A percentile compares a stretch with the other conserved stretches of the same genome.
phyloP scores from a whole-genome alignment of 2,113 vertebrate species.

The Numida meleagris region DNA sequence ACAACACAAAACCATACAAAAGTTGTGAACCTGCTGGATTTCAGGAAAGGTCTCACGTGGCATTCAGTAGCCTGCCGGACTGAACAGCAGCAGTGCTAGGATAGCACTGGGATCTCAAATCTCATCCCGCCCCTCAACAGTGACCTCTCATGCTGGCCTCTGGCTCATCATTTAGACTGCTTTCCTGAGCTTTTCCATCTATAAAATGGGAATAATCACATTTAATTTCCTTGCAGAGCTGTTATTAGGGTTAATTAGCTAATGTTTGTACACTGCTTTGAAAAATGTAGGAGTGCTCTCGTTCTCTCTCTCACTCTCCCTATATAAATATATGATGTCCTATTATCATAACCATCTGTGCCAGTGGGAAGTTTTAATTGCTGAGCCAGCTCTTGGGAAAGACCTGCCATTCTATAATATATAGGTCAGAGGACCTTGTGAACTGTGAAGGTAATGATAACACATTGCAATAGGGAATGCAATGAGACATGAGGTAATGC shows the following conservation, averaged over 20 bases:
- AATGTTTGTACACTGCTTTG: constrained; percentile 45
- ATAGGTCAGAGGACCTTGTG: constrained; percentile 44
- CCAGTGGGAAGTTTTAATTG: constrained; percentile 61
- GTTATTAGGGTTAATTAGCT: constrained; percentile 60
- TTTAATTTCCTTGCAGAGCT: constrained; percentile 49
- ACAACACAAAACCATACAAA: neutral
- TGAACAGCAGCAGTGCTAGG: neutral
- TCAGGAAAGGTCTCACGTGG: neutral
- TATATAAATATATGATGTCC: constrained; percentile 48
- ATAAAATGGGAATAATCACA: constrained; percentile 42
- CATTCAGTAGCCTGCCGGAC: neutral
- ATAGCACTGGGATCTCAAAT: neutral
- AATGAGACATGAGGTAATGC: constrained; percentile 37
- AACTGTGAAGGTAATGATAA: constrained; percentile 46
- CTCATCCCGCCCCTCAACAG: neutral
- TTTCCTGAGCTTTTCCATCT: constrained; percentile 22
- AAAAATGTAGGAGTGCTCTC: neutral
- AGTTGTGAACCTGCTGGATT: neutral
- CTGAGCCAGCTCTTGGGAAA: constrained; percentile 61
- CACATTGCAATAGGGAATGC: neutral
- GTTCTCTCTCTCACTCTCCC: constrained; percentile 15
- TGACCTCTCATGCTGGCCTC: neutral
- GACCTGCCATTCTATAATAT: constrained; percentile 57
- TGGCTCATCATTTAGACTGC: neutral
- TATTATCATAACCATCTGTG: constrained; percentile 65